These are phyloP conservation scores for Tethya wilhelma DNA, from an alignment of 37 sponge, comb jelly and placozoan species.

Conservation along the genomic window DNA sequence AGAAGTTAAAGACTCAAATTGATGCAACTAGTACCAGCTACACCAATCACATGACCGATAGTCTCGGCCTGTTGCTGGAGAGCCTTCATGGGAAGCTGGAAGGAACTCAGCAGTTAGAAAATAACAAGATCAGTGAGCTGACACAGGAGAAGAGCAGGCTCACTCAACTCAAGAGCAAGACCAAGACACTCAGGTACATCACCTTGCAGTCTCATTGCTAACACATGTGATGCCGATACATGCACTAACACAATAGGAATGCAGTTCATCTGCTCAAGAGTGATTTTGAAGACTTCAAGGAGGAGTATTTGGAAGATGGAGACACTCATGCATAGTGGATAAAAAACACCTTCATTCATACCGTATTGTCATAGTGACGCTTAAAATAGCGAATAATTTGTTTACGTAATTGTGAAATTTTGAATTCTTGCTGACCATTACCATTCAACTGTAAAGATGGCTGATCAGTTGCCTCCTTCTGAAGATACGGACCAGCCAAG, in stretches of 20 bases:
- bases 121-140: neutral
- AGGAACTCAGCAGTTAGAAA: neutral
- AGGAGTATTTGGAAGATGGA: constrained; percentile 11
- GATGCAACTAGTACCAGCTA: neutral
- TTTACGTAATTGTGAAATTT: neutral
- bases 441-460: neutral
- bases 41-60: neutral
- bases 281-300: constrained; percentile 10
- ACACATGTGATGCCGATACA: neutral
- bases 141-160: neutral
- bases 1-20: neutral
- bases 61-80: constrained; percentile 6
- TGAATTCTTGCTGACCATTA: neutral
- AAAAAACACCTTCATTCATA: no score
- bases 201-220: neutral
- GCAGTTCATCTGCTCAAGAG: constrained; percentile 9
- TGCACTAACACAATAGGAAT: constrained; percentile 1
- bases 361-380: no score
- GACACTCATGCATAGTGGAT: neutral
- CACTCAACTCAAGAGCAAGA: constrained; percentile 7
- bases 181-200: constrained; percentile 11
- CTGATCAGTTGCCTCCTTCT: neutral
- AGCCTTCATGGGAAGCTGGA: neutral
- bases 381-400: no score
- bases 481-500: neutral